Conservation (phyloP, 2,888 invertebrate genomes). For the Tenodera sinensis region DNA sequence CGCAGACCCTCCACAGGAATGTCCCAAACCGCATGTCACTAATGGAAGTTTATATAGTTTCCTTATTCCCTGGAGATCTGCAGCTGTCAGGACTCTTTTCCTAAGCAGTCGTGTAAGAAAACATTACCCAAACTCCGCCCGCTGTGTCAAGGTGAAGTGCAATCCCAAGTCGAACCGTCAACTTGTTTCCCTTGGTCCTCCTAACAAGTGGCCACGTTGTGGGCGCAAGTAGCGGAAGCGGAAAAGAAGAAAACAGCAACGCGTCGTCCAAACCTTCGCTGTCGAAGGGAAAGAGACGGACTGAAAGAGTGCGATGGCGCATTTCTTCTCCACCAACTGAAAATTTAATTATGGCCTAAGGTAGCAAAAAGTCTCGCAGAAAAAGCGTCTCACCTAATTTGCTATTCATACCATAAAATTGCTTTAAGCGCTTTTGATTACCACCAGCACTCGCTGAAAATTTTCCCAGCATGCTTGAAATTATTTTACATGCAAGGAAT, state of each 20-base stretch:
- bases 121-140: neutral
- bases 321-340: neutral
- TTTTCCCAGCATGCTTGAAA: neutral
- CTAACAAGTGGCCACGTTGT: neutral
- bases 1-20: neutral
- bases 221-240: neutral
- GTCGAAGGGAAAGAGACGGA: neutral
- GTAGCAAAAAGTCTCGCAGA: neutral
- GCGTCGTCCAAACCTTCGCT: neutral
- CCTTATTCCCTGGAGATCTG: neutral
- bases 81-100: neutral
- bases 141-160: neutral
- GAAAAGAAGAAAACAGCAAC: neutral
- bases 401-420: neutral
- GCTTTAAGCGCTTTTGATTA: neutral
- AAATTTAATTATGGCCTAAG: neutral
- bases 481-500: neutral
- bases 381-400: neutral
- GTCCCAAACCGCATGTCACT: neutral
- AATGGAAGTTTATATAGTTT: neutral
- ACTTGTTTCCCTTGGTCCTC: neutral
- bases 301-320: neutral
- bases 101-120: too few relatives aligned
- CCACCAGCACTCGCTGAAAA: neutral
- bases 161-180: neutral